Evolutionary conservation across 2,888 invertebrate species (phyloP).

Genomic region (Gibbula magus): DNA sequence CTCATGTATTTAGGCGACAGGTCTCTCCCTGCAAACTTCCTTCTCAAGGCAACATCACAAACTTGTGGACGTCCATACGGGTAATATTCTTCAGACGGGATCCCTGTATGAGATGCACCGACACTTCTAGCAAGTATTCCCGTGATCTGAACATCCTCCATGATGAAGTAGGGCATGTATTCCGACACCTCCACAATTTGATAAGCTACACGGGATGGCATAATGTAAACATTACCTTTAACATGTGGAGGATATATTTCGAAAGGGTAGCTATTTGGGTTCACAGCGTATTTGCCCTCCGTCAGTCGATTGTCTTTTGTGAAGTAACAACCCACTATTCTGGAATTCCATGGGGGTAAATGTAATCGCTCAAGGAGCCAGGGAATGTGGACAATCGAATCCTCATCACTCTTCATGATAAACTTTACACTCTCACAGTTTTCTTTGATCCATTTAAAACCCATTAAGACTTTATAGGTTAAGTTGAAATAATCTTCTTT

Average conservation of each 20-base stretch:
- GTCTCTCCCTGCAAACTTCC: background rate
- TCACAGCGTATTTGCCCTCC: conserved; percentile 48
- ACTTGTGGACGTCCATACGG: background rate
- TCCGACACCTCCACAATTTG: conserved; percentile 48
- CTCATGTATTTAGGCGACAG: background rate
- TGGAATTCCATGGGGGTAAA: conserved; percentile 7
- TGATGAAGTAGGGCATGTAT: conserved; percentile 53
- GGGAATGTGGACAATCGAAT: conserved; percentile 75
- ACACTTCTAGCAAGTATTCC: conserved; percentile 53
- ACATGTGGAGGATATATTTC: conserved; percentile 49
- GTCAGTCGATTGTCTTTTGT: conserved; percentile 31
- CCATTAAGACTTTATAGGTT: conserved; percentile 69
- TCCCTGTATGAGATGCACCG: background rate
- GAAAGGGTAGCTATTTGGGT: conserved; percentile 41
- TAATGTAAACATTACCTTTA: conserved; percentile 53
- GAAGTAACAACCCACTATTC: conserved; percentile 15
- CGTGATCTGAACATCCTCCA: conserved; percentile 62
- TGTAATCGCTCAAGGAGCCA: conserved; percentile 30
- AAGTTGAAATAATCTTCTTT: conserved; percentile 67
- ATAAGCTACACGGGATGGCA: conserved; percentile 48
- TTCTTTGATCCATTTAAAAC: conserved; percentile 62
- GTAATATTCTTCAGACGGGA: background rate
- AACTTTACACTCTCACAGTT: conserved; percentile 59
- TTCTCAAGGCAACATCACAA: background rate
- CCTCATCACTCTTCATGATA: conserved; percentile 69